These are phyloP conservation scores for Danio albolineatus DNA, from an alignment of 2,797 vertebrate genomes.

Conservation along the genomic window DNA sequence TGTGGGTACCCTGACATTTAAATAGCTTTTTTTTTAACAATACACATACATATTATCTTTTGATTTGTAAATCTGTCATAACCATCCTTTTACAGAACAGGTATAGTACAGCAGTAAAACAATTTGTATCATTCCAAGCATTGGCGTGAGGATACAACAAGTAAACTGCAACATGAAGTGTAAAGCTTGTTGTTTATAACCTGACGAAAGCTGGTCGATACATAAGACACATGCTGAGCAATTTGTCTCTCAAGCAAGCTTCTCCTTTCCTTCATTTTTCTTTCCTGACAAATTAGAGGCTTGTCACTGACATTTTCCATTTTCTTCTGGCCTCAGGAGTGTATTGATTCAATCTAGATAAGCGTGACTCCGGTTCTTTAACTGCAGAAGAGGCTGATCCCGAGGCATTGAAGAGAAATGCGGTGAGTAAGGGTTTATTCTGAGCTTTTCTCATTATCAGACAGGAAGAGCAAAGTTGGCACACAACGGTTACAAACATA, in stretches of 20 bases:
- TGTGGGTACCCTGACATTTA: too few species aligned
- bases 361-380: slow-evolving; percentile 41
- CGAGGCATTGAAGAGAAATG: neutral
- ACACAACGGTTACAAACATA: too few species aligned
- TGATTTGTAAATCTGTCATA: too few species aligned
- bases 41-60: too few species aligned
- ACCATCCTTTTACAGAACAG: too few species aligned
- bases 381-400: neutral
- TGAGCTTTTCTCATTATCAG: too few species aligned
- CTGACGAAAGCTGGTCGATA: neutral
- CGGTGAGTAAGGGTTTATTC: slow-evolving; percentile 4
- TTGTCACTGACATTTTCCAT: neutral
- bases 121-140: too few species aligned
- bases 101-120: too few species aligned
- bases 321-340: slow-evolving; percentile 14
- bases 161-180: neutral
- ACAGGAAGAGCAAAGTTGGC: too few species aligned
- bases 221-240: neutral
- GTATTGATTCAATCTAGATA: slow-evolving; percentile 38
- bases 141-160: too few species aligned
- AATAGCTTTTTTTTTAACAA: too few species aligned
- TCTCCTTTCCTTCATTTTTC: neutral
- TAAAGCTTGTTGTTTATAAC: neutral
- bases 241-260: slow-evolving; percentile 4
- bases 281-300: slow-evolving; percentile 4